A percentile compares a stretch with the other conserved stretches of the same genome.
phyloP scores from a whole-genome alignment of 2,888 invertebrate species.

The Cheilosia grossa region DNA sequence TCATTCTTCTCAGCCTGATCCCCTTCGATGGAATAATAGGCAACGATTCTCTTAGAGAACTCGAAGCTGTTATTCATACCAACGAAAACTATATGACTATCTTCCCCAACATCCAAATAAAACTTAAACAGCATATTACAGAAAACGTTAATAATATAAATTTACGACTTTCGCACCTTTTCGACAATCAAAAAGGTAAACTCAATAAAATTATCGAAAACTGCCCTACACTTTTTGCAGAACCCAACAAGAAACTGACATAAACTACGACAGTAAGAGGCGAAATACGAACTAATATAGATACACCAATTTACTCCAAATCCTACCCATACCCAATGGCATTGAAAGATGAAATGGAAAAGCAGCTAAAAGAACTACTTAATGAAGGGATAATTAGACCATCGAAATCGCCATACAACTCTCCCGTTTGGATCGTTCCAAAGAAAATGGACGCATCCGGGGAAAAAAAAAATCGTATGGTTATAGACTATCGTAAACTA shows the following conservation, averaged over 20 bases:
- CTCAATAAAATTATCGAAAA: slow-evolving; percentile 6
- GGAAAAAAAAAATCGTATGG: slow-evolving; percentile 22
- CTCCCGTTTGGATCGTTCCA: slow-evolving; percentile 57
- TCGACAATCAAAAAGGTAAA: slow-evolving; percentile 1
- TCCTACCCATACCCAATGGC: neutral
- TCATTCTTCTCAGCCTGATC: slow-evolving; percentile 36
- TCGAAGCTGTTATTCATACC: slow-evolving; percentile 51
- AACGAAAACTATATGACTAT: slow-evolving; percentile 51
- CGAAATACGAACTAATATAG: slow-evolving; percentile 50
- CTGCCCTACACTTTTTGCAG: slow-evolving; percentile 21
- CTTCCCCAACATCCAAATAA: slow-evolving; percentile 10
- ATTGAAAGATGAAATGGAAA: slow-evolving; percentile 50
- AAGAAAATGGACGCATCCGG: slow-evolving; percentile 31
- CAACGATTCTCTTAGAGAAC: slow-evolving; percentile 48
- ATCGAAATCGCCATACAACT: slow-evolving; percentile 48
- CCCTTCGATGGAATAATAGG: slow-evolving; percentile 53
- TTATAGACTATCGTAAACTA: slow-evolving; percentile 35
- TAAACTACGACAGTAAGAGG: slow-evolving; percentile 49
- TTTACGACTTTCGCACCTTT: slow-evolving; percentile 5
- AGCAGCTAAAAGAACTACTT: slow-evolving; percentile 34
- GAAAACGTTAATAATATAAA: slow-evolving; percentile 10
- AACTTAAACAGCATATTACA: slow-evolving; percentile 7
- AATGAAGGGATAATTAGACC: slow-evolving; percentile 56
- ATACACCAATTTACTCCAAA: slow-evolving; percentile 47
- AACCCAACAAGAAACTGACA: slow-evolving; percentile 52